phyloP scores from a whole-genome alignment of 2,113 vertebrate genomes.

The Aplodontia rufa region DNA sequence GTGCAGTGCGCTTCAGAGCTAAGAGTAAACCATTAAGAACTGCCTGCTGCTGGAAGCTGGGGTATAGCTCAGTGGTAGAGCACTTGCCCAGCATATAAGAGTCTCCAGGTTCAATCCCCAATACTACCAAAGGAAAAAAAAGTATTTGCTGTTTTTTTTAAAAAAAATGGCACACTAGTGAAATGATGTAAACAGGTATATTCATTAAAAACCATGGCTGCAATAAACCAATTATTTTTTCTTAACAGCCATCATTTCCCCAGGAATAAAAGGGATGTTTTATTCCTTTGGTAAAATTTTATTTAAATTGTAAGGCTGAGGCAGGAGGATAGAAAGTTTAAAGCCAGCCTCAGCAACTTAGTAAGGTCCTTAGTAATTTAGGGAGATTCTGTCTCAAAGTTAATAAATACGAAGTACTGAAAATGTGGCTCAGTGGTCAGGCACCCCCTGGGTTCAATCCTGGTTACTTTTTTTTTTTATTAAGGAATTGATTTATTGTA shows the following conservation, averaged over 20 bases:
- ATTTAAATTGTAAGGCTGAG: no score
- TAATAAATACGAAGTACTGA: no score
- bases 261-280: neutral
- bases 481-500: no score
- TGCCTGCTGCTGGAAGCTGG: neutral
- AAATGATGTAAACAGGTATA: neutral
- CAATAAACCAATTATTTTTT: neutral
- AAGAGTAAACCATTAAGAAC: neutral
- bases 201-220: neutral
- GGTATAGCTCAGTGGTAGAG: neutral
- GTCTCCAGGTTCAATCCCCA: neutral
- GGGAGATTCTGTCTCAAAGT: no score
- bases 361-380: no score
- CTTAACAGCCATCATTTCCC: neutral
- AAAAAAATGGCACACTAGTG: neutral
- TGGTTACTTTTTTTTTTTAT: no score
- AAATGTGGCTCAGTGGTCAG: no score
- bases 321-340: no score
- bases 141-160: neutral
- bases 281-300: conserved; percentile 1
- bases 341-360: no score
- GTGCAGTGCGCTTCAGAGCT: neutral
- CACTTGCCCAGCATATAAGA: neutral
- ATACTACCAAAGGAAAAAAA: neutral
- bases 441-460: no score